These are phyloP conservation scores for Nylanderia fulva DNA, from an alignment of 1,140 invertebrate genomes.

Conservation along the genomic window DNA sequence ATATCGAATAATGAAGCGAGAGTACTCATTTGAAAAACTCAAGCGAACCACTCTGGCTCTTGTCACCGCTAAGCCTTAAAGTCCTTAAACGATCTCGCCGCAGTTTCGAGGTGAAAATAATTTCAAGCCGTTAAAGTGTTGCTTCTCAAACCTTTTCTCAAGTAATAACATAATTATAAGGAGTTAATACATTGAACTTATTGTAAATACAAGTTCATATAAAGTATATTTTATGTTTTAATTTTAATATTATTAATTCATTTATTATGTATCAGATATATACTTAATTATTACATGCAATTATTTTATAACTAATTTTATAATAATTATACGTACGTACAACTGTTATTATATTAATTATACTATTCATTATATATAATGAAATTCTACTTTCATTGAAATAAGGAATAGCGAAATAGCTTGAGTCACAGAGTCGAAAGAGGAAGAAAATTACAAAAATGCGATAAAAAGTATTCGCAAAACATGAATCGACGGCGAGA, in stretches of 20 bases:
- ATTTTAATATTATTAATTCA: slow-evolving; percentile 15
- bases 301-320: no score
- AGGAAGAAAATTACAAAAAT: background rate
- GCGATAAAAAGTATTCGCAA: background rate
- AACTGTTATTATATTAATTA: no score
- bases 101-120: slow-evolving; percentile 23
- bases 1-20: slow-evolving; percentile 7
- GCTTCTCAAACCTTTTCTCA: background rate
- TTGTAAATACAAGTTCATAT: background rate
- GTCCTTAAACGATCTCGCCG: slow-evolving; percentile 47
- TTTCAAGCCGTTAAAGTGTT: slow-evolving; percentile 6
- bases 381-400: background rate
- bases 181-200: background rate
- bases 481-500: background rate
- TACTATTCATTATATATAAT: background rate
- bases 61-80: slow-evolving; percentile 50
- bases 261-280: background rate
- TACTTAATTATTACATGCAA: no score
- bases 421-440: no score
- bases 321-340: no score
- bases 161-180: background rate
- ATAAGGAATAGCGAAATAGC: background rate
- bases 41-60: slow-evolving; percentile 41
- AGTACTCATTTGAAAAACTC: slow-evolving; percentile 60
- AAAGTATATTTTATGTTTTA: background rate